These are phyloP conservation scores for Drosophila bifasciata DNA, from an alignment of 1,140 invertebrate species.

Conservation along the genomic window DNA sequence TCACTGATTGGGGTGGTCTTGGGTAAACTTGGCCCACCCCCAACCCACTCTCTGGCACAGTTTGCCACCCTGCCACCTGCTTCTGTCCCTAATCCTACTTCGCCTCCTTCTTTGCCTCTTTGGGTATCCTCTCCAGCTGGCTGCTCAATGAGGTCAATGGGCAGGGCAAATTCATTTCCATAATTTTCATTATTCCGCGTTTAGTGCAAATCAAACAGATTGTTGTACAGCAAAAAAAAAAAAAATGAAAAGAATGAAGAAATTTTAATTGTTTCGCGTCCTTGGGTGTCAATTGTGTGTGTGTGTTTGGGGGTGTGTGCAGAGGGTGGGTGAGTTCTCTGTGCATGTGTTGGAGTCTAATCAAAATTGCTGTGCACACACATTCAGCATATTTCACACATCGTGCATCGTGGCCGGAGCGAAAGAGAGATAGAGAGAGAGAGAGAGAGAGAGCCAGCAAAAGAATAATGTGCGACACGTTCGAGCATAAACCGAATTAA, in stretches of 20 bases:
- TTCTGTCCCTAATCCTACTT: not conserved
- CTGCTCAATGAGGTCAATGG: constrained; percentile 79
- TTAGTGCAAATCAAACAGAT: constrained; percentile 80
- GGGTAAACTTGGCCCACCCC: constrained; percentile 21
- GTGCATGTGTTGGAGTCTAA: constrained; percentile 40
- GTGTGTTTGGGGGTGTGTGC: not conserved
- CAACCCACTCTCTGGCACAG: not conserved
- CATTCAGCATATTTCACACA: constrained; percentile 77
- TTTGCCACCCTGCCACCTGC: no score
- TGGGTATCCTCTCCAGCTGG: constrained; percentile 40
- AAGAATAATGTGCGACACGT: constrained; percentile 81
- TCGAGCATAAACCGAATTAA: constrained; percentile 81
- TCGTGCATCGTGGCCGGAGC: constrained; percentile 66
- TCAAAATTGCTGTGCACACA: constrained; percentile 75
- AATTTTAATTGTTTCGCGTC: constrained; percentile 70
- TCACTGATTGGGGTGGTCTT: constrained; percentile 11
- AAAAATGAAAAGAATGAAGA: constrained; percentile 26
- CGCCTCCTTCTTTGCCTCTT: not conserved
- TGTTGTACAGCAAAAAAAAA: constrained; percentile 21
- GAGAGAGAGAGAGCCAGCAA: constrained; percentile 34
- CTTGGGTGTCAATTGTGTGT: constrained; percentile 40
- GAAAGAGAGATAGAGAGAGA: not conserved
- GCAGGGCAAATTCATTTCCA: constrained; percentile 69
- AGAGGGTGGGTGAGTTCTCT: not conserved
- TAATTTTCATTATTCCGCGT: constrained; percentile 71